Evolutionary conservation across 2,797 vertebrate species (phyloP), one percentile per base, ranked within the genome.

Genomic region (Danio albolineatus): DNA sequence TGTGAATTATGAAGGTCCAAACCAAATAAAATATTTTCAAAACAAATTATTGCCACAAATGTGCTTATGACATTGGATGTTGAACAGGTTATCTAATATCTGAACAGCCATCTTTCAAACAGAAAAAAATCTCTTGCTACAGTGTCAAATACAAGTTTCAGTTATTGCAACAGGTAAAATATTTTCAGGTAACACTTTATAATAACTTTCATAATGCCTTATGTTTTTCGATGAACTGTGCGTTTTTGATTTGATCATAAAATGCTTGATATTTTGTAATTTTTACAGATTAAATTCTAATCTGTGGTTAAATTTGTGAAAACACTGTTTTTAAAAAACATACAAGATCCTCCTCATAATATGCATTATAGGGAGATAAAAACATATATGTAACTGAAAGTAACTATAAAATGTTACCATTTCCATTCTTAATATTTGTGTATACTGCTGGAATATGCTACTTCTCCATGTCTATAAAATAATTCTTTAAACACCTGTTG

Each of bases 101-200:
- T 79, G 36, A 71, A 61, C 41, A 54, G 48, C 69, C 46, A 60
- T n/a, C 75, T n/a, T 6, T 28, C 28, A 28, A 28, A 51, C 48
- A 10, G 14, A 51, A 51, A 51, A 46, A n/a, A n/a, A 43, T 39
- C 48, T 62, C 65, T 69, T 69, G 76, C 44, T 49, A 60, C 46
- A 61, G 13, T 19, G 48, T 73, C 69, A 64, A 72, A 78, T 41
- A 70, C 56, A 61, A 61, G 56, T 12, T 70, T 60, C 65, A 69
- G 16, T 69, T 79, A 44, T 53, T 79, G 67, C 76, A 28, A 62
- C 39, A 71, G 2, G 39, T 46, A 61, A 69, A 3, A 17, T 17
- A 28, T 28, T 28, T 51, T 19, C 41, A 7, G 74, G 19, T 66
- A 66, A 61, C 38, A 39, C 44, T 78, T 53, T 44, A 41, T 36